phyloP scores from a whole-genome alignment of 1,140 invertebrate species.

The Trachymyrmex septentrionalis region DNA sequence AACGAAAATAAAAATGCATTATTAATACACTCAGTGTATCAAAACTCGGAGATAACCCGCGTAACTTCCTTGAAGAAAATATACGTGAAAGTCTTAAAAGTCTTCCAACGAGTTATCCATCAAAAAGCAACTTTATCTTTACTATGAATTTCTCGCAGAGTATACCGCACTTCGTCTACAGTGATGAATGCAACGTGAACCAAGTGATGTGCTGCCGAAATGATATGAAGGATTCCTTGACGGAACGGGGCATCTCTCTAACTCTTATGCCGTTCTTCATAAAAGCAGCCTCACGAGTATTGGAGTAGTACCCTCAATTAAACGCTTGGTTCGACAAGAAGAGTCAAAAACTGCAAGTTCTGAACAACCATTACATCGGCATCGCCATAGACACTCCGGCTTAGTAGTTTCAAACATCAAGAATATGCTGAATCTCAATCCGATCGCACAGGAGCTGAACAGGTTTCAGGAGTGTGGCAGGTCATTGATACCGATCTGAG shows the following conservation, averaged over 20 bases:
- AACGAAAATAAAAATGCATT: too few relatives aligned
- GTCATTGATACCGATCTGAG: conserved; percentile 93
- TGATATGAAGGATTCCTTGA: conserved; percentile 90
- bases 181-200: conserved; percentile 95
- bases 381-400: conserved; percentile 97
- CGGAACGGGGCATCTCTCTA: conserved; percentile 91
- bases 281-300: conserved; percentile 96
- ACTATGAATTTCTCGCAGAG: conserved; percentile 86
- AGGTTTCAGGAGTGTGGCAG: conserved; percentile 92
- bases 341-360: conserved; percentile 93
- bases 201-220: conserved; percentile 91
- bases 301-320: conserved; percentile 94
- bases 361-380: conserved; percentile 97
- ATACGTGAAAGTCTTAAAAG: too few relatives aligned
- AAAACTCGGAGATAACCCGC: too few relatives aligned
- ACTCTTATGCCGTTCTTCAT: conserved; percentile 98
- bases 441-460: conserved; percentile 95
- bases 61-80: too few relatives aligned
- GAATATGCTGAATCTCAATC: conserved; percentile 94
- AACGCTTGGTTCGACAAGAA: conserved; percentile 95
- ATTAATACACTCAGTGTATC: too few relatives aligned
- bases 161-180: conserved; percentile 95
- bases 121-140: neutral
- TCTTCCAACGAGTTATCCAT: too few relatives aligned
- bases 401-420: conserved; percentile 99